A percentile compares a stretch with the other conserved stretches of the same genome.
Evolutionary conservation across 2,797 vertebrate species (phyloP).

Genomic region (Halcyon badia): DNA sequence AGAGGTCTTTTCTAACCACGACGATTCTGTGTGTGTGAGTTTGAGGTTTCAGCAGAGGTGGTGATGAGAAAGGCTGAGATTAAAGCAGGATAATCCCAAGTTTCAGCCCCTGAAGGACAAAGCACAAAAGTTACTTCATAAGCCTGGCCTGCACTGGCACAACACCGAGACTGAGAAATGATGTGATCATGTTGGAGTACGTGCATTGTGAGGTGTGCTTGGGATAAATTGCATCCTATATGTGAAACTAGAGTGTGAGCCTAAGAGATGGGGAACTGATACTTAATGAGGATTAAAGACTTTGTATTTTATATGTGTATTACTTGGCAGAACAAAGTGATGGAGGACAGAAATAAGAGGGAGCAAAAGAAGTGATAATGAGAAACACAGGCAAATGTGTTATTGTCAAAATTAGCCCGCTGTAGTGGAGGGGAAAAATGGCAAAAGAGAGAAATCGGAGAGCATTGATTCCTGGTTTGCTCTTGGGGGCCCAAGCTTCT

Average conservation of each 20-base stretch:
- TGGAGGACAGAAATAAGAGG: background rate
- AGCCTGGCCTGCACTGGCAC: background rate
- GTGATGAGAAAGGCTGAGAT: background rate
- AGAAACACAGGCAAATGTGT: background rate
- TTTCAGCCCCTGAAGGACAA: background rate
- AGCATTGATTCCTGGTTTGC: background rate
- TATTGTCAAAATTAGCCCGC: background rate
- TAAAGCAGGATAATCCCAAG: background rate
- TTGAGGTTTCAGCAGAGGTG: background rate
- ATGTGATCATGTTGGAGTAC: background rate
- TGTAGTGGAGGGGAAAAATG: accelerated
- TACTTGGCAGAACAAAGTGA: background rate
- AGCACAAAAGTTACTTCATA: background rate
- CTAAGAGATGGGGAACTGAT: background rate
- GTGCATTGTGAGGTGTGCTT: background rate
- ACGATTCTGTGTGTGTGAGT: background rate
- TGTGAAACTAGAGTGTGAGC: background rate
- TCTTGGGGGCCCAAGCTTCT: background rate
- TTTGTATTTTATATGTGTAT: background rate
- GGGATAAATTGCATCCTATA: background rate
- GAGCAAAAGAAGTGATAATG: background rate
- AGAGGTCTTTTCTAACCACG: no score
- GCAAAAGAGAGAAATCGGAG: background rate
- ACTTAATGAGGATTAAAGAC: background rate
- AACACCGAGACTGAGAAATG: background rate